Base-by-base conservation (phyloP, 2,888 invertebrate genomes). In the Schrankia costaestrigalis region DNA sequence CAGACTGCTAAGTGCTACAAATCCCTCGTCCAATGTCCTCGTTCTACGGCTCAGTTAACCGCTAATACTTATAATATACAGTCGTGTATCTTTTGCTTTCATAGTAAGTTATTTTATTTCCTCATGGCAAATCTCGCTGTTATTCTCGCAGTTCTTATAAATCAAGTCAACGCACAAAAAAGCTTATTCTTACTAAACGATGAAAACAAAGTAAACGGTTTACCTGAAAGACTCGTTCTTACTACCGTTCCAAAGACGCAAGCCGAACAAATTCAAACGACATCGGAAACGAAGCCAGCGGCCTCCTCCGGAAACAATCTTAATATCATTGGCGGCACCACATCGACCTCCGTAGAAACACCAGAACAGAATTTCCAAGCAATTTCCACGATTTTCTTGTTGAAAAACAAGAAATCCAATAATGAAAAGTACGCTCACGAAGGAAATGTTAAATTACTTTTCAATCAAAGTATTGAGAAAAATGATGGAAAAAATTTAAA, bases 1-100 rank as follows among this genome's bases (percentile, higher is more conserved):
- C 85, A 86, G 86, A 85, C 86, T 71, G 58, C 72, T 76, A 87
- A 86, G 86, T 86, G 86, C 86, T 76, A 82, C 79, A 85, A 86
- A 86, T 86, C 85, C 86, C 65, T 72, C 66, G 65, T 63, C 56
- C 72, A 71, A 64, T 63, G 71, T 61, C 67, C 70, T 41, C 62
- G 56, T 63, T 64, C 51, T 41, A 37, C 28, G 3, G 36, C 34
- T 44, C 52, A 49, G 59, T 71, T 72, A 73, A 72, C 75, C 55
- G 61, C 56, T 54, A 46, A 46, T 58, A 52, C 50, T 49, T 64
- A 62, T 59, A 61, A 58, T 50, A 48, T 56, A 57, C 57, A 63
- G 55, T 37, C 57, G 56, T 40, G 45, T 24, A 24, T 27, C 22
- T 33, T 29, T 50, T 44, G 30, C 41, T 56, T 44, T 40, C 35